Conservation (phyloP, 2,888 invertebrate genomes). For the Drosophila buzzatii region DNA sequence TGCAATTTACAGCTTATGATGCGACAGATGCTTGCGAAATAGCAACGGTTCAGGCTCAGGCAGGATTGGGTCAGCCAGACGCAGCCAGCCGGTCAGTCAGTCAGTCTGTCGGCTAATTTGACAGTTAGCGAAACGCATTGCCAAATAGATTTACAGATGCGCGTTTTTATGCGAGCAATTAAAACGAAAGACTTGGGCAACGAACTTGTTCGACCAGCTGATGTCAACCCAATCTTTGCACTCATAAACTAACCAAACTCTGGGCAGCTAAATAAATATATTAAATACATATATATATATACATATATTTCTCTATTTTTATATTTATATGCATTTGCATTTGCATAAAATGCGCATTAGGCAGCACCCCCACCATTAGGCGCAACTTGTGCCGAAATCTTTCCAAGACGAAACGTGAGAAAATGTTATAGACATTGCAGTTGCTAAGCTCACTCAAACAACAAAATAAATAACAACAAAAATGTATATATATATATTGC, state of each 20-base stretch:
- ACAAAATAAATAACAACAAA: constrained; percentile 45
- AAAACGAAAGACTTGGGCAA: constrained; percentile 65
- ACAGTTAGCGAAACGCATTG: constrained; percentile 55
- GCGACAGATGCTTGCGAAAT: constrained; percentile 69
- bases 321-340: constrained; percentile 39
- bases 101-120: constrained; percentile 66
- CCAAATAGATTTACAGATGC: constrained; percentile 32
- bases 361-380: constrained; percentile 68
- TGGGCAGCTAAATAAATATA: constrained; percentile 2
- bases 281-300: not conserved
- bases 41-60: constrained; percentile 3
- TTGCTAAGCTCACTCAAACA: constrained; percentile 47
- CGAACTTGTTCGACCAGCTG: constrained; percentile 58
- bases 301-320: not conserved
- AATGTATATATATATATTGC: constrained; percentile 55
- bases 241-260: constrained; percentile 50
- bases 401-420: constrained; percentile 80
- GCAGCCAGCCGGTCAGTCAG: constrained; percentile 42
- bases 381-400: constrained; percentile 82
- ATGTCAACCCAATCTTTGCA: constrained; percentile 40
- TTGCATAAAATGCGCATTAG: constrained; percentile 81
- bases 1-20: constrained; percentile 79
- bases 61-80: constrained; percentile 59
- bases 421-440: constrained; percentile 75
- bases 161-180: constrained; percentile 15